Conservation (phyloP, 2,113 vertebrate genomes). For the Pipa parva region DNA sequence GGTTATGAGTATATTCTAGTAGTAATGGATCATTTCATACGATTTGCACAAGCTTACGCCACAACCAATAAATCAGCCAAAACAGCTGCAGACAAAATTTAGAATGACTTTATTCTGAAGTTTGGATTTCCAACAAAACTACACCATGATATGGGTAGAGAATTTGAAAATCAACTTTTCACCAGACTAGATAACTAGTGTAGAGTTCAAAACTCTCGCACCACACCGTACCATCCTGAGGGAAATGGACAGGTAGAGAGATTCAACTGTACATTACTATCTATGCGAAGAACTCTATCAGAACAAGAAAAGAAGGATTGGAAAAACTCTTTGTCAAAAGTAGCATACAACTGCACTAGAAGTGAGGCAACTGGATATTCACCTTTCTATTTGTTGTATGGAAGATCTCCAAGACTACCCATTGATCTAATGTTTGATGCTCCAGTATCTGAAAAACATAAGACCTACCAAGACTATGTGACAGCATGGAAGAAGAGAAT, state of each 20-base stretch:
- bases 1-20: neutral
- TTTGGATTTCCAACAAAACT: slow-evolving; percentile 18
- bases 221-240: too few relatives aligned
- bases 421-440: too few relatives aligned
- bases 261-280: slow-evolving; percentile 43
- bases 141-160: slow-evolving; percentile 3
- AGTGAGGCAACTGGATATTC: too few relatives aligned
- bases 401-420: neutral
- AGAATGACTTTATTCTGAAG: too few relatives aligned
- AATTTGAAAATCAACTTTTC: neutral
- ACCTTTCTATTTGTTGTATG: neutral
- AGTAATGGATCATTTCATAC: neutral
- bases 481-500: too few relatives aligned
- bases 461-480: too few relatives aligned
- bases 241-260: slow-evolving; percentile 28
- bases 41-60: slow-evolving; percentile 8
- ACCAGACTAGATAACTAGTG: neutral
- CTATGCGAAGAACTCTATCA: slow-evolving; percentile 15
- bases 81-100: slow-evolving; percentile 18
- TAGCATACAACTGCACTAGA: slow-evolving; percentile 9
- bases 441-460: too few relatives aligned
- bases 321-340: neutral
- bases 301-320: neutral
- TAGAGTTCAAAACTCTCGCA: neutral
- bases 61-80: neutral